Percentiles rank a stretch among this genome's conserved stretches.
Conservation (phyloP, 2,113 vertebrate genomes). For the Puffinus mauretanicus region DNA sequence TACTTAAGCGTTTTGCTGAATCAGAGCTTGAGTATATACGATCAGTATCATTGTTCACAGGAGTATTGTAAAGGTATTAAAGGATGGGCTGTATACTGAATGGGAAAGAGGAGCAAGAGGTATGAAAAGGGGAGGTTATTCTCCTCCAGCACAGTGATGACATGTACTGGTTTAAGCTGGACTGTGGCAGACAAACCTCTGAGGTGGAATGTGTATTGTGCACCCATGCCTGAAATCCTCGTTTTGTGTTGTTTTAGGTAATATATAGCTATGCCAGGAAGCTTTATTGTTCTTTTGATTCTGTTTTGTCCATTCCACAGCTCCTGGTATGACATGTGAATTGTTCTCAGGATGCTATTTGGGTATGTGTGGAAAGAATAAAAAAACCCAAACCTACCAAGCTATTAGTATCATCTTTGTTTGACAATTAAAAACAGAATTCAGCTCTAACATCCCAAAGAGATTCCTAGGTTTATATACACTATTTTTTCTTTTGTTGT, state of each 20-base stretch:
- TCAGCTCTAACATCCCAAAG: neutral
- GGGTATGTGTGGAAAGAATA: neutral
- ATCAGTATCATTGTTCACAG: neutral
- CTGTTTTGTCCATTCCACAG: neutral
- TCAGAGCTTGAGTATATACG: neutral
- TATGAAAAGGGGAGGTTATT: neutral
- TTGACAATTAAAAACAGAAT: neutral
- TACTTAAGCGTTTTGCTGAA: neutral
- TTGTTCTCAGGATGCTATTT: constrained; percentile 2
- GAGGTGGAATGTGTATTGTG: neutral
- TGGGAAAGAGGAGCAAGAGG: neutral
- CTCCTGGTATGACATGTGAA: neutral
- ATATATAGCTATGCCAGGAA: neutral
- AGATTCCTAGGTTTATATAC: neutral
- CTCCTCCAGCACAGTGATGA: neutral
- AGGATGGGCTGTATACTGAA: neutral
- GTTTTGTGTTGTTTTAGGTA: constrained; percentile 20
- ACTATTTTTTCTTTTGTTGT: neutral
- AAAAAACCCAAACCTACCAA: neutral
- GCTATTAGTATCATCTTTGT: neutral
- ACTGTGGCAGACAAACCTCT: neutral
- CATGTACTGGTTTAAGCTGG: neutral
- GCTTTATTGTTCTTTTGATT: neutral
- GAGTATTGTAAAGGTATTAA: neutral
- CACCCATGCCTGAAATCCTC: neutral